Percentiles rank a stretch among this genome's conserved stretches.
Evolutionary conservation across 2,797 vertebrate species (phyloP).

Genomic region (Nyctalus aviator): DNA sequence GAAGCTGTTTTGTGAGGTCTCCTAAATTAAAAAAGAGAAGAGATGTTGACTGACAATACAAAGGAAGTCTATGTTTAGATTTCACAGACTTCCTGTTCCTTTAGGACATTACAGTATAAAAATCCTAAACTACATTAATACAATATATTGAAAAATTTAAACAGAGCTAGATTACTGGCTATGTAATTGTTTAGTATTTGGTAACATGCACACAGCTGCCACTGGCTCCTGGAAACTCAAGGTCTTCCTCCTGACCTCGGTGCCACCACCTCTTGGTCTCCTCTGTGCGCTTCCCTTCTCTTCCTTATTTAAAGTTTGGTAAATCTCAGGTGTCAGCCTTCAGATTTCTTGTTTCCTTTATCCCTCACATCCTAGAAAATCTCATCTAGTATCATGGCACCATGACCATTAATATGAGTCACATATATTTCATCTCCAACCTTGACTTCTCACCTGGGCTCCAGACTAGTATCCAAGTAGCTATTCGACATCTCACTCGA

Average conservation of each 20-base stretch:
- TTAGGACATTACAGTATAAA: background rate
- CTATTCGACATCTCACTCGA: background rate
- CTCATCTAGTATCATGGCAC: background rate
- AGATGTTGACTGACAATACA: slow-evolving; percentile 12
- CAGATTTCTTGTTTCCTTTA: background rate
- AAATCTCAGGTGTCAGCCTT: background rate
- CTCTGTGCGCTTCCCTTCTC: background rate
- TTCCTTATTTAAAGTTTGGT: background rate
- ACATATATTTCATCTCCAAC: slow-evolving; percentile 16
- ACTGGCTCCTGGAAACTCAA: background rate
- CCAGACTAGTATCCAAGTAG: background rate
- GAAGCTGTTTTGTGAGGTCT: slow-evolving; percentile 97
- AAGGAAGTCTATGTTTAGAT: background rate
- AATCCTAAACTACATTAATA: background rate
- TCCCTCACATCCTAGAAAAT: background rate
- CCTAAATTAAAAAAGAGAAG: slow-evolving; percentile 87
- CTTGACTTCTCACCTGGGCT: slow-evolving; percentile 26
- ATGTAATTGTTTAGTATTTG: background rate
- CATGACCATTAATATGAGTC: background rate
- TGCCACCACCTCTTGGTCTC: background rate
- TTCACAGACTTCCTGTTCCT: slow-evolving; percentile 34
- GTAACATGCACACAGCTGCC: background rate
- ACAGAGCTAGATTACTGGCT: background rate
- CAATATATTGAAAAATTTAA: background rate
- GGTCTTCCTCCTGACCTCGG: background rate